Conservation (phyloP, 2,113 vertebrate species). For the Gallinago media region DNA sequence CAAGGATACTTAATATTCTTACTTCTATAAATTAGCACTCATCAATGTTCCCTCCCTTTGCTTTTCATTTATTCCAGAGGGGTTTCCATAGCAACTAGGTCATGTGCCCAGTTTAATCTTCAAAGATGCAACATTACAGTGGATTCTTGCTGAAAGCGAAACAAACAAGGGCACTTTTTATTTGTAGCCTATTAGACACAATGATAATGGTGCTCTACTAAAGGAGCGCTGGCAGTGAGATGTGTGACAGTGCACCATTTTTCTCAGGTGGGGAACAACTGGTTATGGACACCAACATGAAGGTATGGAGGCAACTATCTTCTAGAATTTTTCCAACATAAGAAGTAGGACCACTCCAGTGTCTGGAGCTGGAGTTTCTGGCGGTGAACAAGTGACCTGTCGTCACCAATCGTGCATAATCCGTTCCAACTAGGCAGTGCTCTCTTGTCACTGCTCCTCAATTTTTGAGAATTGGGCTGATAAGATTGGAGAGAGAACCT, state of each 20-base stretch:
- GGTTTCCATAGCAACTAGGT: constrained; percentile 17
- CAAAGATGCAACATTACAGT: neutral
- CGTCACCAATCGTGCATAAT: neutral
- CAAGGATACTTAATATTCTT: constrained; percentile 1
- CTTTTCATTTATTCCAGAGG: neutral
- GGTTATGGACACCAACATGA: neutral
- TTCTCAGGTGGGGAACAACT: neutral
- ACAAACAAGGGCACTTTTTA: neutral
- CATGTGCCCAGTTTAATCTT: neutral
- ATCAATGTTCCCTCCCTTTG: neutral
- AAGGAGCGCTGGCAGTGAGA: neutral
- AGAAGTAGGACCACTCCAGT: neutral
- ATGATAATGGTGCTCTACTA: neutral
- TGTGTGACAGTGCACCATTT: neutral
- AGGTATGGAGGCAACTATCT: neutral
- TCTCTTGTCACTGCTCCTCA: neutral
- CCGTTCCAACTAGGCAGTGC: neutral
- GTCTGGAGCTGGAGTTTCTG: no score
- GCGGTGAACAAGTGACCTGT: neutral
- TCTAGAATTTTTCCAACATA: neutral
- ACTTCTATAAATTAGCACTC: constrained; percentile 5
- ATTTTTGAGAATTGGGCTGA: neutral
- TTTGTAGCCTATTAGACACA: neutral
- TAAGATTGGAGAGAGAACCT: neutral
- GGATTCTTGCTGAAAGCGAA: neutral